A percentile compares a stretch with the other conserved stretches of the same genome.
Conservation (phyloP, 2,888 invertebrate genomes). For the Embidobia sp. region DNA sequence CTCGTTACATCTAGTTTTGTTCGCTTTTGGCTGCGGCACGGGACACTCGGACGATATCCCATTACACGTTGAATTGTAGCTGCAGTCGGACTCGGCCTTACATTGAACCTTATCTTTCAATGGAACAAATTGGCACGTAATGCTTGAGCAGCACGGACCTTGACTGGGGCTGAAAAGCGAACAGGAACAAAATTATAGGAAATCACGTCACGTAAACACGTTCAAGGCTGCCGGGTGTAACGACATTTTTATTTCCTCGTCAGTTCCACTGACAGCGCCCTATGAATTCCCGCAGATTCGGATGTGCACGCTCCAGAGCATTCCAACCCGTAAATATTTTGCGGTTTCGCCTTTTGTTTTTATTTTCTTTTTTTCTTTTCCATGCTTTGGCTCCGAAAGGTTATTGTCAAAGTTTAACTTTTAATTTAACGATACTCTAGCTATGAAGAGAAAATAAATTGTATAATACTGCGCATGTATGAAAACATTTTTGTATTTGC, state of each 20-base stretch:
- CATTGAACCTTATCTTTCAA: constrained; percentile 87
- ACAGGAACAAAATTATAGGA: constrained; percentile 52
- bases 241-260: constrained; percentile 42
- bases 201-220: constrained; percentile 59
- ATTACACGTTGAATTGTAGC: constrained; percentile 92
- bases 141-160: constrained; percentile 96
- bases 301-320: constrained; percentile 5
- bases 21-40: constrained; percentile 88
- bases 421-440: too few relatives aligned
- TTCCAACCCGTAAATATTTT: too few relatives aligned
- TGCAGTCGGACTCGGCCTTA: constrained; percentile 94
- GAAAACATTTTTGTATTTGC: too few relatives aligned
- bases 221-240: constrained; percentile 55
- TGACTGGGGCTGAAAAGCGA: constrained; percentile 91
- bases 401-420: too few relatives aligned
- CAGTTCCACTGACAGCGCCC: constrained; percentile 9
- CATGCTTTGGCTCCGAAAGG: neutral
- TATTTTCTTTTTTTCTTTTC: neutral
- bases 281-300: constrained; percentile 12
- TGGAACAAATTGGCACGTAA: constrained; percentile 89
- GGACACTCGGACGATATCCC: constrained; percentile 95
- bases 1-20: constrained; percentile 98
- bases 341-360: neutral
- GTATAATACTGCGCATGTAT: too few relatives aligned
- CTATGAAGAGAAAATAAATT: too few relatives aligned